Evolutionary conservation across 2,113 vertebrate species (phyloP), one percentile per base, ranked within the genome.

Genomic region (Mionectes macconnelli): DNA sequence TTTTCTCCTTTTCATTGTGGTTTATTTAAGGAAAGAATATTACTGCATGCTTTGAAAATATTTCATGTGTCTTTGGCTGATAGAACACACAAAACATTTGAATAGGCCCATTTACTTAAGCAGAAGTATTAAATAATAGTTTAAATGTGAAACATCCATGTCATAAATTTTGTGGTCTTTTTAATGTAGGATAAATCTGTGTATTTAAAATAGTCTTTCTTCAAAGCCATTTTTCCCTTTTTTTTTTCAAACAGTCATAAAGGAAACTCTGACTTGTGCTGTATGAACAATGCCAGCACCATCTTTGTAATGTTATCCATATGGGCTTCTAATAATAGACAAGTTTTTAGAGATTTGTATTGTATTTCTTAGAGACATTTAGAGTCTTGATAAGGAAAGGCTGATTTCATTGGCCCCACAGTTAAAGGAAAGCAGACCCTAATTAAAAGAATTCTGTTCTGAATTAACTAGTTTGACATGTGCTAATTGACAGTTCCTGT

Each of bases 261-360:
- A 97, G 96, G 97, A 97, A 95, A 97, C 94, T 96, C 93, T 96
- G 94, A 97, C 98, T 97, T 98, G 96, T 97, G 96, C 96, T 94
- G 91, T 96, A 95, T 93, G 97, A 98, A 98, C 98, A 98, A 98
- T 97, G 96, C 92, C 96, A 97, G 96, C 89, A 98, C 98, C 98
- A 98, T 99, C 98, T 98, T 98, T 99, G 99, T 99, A 98, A 98
- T 98, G 98, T 98, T 98, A 98, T 98, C 98, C 98, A 98, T 98
- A 98, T 98, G 98, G 98, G 98, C 97, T 98, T 98, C 98, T 98
- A 98, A 98, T 98, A 98, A 97, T 98, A 98, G 97, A 97, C 97
- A 98, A 98, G 95, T 93, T 97, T 98, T 82, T 53, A 60, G 45
- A 98, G 95, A 98, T 97, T 98, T 97, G 97, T 98, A 98, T 97